Evolutionary conservation across 1,140 invertebrate species (phyloP), one percentile per base, ranked within the genome.

Genomic region (Drosophila varians): DNA sequence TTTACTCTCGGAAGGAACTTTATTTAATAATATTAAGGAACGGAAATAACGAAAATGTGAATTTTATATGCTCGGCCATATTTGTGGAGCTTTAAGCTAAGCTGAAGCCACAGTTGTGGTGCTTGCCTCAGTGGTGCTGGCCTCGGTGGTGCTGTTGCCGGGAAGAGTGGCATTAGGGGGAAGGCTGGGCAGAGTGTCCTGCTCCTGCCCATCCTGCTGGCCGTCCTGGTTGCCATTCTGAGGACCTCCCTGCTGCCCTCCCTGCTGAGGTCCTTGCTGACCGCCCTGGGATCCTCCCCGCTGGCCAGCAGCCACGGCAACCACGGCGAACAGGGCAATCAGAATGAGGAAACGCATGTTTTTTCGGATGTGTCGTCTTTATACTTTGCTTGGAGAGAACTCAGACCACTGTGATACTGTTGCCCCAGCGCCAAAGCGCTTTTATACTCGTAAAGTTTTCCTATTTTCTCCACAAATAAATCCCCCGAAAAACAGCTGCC

Each of bases 321-420:
- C 14, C 53, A 71, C n/a, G 5, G 68, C 68, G 8, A 72, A 36
- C 6, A 72, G 26, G 11, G 18, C 42, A 19, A 71, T 49, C 46
- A 71, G 16, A 28, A 45, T 26, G 18, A 60, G 38, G 54, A 8
- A 71, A 4, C 68, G 68, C 68, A 71, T n/a, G n/a, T 71, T n/a
- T 46, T 46, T 38, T 12, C 0, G 6, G n/a, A 18, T 42, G 1
- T 9, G 5, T 42, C 19, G 14, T 31, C 21, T 43, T 7, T 48
- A 14, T 45, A 16, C 31, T 56, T 49, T 11, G 28, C 40, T 61
- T 46, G 46, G 31, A 18, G 25, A 14, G 26, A 51, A 42, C 26
- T 61, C 12, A 16, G 45, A 26, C 48, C 52, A 16, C 48, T 72
- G 48, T 68, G 64, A 53, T 68, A 9, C 1, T 34, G 25, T 2